A percentile compares a stretch with the other conserved stretches of the same genome.
phyloP scores from a whole-genome alignment of 2,797 vertebrate genomes.

The Lutjanus campechanus region DNA sequence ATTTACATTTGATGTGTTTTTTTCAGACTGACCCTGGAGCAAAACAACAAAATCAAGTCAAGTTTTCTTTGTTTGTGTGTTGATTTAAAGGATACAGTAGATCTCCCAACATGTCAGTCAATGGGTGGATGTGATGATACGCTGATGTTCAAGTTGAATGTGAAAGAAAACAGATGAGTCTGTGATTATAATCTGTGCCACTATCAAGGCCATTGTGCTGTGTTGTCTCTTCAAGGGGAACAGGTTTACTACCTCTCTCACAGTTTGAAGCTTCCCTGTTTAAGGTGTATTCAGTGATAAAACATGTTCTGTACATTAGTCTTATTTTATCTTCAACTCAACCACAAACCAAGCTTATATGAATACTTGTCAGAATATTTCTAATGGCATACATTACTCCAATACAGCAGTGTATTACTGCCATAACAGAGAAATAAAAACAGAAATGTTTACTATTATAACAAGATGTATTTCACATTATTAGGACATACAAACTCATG shows the following conservation, averaged over 20 bases:
- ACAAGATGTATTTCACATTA: no score
- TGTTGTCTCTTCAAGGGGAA: conserved; percentile 7
- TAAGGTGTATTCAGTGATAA: no score
- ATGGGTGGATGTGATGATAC: conserved; percentile 7
- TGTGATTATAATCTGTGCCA: conserved; percentile 14
- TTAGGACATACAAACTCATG: no score
- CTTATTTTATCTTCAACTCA: no score
- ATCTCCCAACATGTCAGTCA: conserved; percentile 5
- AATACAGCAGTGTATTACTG: no score
- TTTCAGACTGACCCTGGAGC: conserved; percentile 4
- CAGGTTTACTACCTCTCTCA: neutral
- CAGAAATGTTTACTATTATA: no score
- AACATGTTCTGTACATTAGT: no score
- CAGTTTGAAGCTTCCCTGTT: no score
- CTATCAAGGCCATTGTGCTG: neutral
- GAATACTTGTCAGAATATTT: no score
- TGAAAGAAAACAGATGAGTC: conserved; percentile 41
- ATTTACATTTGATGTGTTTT: conserved; percentile 63
- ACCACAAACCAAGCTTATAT: no score
- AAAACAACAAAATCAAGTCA: conserved; percentile 8
- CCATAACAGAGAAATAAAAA: no score
- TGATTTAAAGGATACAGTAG: conserved; percentile 23
- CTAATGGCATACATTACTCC: no score
- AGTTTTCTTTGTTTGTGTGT: conserved; percentile 43
- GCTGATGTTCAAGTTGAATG: conserved; percentile 33